Evolutionary conservation across 2,113 vertebrate genomes (phyloP).

Genomic region (Morone saxatilis): DNA sequence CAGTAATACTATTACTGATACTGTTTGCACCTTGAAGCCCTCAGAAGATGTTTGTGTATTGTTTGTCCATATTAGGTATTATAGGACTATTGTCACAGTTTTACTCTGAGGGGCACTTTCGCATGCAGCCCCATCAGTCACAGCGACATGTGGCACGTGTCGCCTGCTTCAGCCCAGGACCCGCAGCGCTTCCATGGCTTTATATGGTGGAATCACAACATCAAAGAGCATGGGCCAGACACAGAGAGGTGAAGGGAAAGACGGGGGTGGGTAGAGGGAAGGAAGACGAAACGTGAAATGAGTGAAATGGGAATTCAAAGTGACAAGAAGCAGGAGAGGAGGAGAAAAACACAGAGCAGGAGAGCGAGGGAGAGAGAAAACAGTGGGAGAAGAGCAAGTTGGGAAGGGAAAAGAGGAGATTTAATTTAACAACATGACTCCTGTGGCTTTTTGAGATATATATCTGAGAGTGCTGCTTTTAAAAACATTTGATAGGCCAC

Average conservation of each 20-base stretch:
- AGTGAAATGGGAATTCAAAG: conserved; percentile 25
- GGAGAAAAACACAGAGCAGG: neutral
- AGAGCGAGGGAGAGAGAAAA: neutral
- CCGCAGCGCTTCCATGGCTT: conserved; percentile 39
- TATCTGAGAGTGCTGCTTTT: neutral
- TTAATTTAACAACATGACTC: neutral
- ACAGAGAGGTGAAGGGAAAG: conserved; percentile 4
- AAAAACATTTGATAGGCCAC: neutral
- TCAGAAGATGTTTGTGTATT: neutral
- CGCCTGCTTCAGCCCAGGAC: neutral
- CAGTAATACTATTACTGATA: neutral
- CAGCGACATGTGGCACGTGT: conserved; percentile 41
- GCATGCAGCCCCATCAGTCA: conserved; percentile 1
- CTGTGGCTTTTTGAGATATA: neutral
- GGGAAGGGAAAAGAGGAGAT: neutral
- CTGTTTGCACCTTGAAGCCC: neutral
- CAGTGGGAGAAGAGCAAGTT: neutral
- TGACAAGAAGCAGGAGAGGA: conserved; percentile 30
- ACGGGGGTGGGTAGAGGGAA: neutral
- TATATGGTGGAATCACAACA: conserved; percentile 52
- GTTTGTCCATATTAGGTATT: conserved; percentile 8
- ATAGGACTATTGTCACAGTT: neutral
- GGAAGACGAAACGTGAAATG: conserved; percentile 12
- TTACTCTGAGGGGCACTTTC: neutral
- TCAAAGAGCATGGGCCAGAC: conserved; percentile 11